These are phyloP conservation scores for Molothrus ater DNA, from an alignment of 2,797 vertebrate species.

Conservation along the genomic window DNA sequence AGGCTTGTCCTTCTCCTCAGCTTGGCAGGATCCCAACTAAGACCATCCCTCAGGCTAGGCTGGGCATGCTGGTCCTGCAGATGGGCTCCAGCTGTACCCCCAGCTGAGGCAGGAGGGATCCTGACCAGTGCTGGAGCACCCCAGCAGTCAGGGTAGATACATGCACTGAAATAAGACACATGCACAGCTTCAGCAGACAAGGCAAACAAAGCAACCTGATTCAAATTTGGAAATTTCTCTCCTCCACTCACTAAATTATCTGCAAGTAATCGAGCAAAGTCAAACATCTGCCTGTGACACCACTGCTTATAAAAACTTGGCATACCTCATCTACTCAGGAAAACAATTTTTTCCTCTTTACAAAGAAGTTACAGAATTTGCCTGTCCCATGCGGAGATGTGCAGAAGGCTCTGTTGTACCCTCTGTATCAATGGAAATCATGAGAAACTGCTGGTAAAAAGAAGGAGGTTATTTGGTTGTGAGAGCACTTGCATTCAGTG, in stretches of 20 bases:
- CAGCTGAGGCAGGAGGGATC: background rate
- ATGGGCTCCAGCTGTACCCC: background rate
- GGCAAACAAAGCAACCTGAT: background rate
- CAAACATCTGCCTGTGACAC: background rate
- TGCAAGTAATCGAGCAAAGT: background rate
- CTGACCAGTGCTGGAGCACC: background rate
- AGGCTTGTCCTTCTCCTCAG: background rate
- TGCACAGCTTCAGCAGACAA: background rate
- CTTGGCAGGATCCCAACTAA: background rate
- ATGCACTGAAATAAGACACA: background rate
- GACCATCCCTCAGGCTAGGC: background rate
- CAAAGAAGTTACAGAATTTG: background rate
- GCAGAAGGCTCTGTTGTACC: background rate
- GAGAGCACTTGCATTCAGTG: background rate
- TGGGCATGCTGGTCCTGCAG: rapidly evolving
- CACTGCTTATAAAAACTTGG: background rate
- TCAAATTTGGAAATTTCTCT: background rate
- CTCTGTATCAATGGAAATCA: background rate
- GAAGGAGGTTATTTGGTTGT: background rate
- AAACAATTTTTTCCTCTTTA: background rate
- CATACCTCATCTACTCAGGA: background rate
- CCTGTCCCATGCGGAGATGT: background rate
- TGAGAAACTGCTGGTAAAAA: background rate
- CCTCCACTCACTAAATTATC: background rate
- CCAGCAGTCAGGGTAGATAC: rapidly evolving